phyloP scores from a whole-genome alignment of 64 coral and sea anemone genomes.

The Dendronephthya gigantea region DNA sequence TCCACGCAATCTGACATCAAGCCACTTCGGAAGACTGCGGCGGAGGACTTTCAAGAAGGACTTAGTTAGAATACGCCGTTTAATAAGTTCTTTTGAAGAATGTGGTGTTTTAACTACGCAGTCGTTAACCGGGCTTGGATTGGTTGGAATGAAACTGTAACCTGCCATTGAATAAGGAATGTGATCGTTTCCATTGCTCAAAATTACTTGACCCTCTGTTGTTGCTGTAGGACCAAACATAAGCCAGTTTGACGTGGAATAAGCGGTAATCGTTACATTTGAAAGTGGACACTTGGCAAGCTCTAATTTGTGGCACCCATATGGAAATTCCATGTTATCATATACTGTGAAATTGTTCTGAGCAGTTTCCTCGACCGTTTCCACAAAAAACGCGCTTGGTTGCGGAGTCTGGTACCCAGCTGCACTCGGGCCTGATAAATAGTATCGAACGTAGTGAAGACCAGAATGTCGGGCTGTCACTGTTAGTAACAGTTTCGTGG shows the following conservation, averaged over 20 bases:
- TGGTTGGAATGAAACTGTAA: no score
- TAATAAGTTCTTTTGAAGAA: background rate
- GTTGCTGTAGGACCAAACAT: background rate
- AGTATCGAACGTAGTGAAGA: slow-evolving; percentile 4
- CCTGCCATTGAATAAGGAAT: no score
- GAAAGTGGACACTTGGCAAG: background rate
- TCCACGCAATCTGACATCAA: background rate
- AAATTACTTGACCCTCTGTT: no score
- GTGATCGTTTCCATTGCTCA: no score
- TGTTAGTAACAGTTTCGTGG: background rate
- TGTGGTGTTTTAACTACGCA: background rate
- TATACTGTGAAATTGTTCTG: background rate
- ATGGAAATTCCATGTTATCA: background rate
- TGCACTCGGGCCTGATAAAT: background rate
- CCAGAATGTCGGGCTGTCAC: slow-evolving; percentile 7
- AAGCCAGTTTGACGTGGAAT: no score
- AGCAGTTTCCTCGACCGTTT: background rate
- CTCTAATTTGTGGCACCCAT: background rate
- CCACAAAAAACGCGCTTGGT: background rate
- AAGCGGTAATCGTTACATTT: background rate
- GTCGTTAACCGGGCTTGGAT: background rate
- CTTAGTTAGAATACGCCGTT: background rate
- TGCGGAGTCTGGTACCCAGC: background rate
- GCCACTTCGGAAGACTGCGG: background rate
- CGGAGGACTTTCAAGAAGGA: background rate